Base-by-base conservation (phyloP, 92 coral and sea anemone genomes). In the Hydrozoanthus gracilis region DNA sequence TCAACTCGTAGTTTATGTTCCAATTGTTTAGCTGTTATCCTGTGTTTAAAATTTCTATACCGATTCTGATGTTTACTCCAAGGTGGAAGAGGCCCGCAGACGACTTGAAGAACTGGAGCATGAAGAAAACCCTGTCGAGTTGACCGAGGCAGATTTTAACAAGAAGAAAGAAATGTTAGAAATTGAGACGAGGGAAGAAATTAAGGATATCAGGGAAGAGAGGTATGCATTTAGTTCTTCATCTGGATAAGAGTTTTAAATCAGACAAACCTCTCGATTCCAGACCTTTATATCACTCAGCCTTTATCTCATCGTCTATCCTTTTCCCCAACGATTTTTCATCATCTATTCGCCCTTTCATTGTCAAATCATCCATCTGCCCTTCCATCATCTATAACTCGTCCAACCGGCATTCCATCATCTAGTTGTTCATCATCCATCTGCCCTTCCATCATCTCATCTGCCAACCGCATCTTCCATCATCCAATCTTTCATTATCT, bases 131-230 rank as follows among this genome's bases (percentile, higher is more conserved):
- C 91, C 90, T 7, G 82, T 90, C 5, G 99, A 96, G 83, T 92
- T 96, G 46, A 95, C 96, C 15, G 99, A 95, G 68, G 96, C 95
- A 3, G 99, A 95, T 77, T 96, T 96, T 83, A 88, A 92, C 50
- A 96, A 96, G 92, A 96, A 95, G 93, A 96, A 92, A 87, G 99
- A 96, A 80, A 91, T 95, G 27, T 87, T 96, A 48, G 99, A 96
- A 69, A 88, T 91, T 76, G 99, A 95, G 78, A 95, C 98, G 10
- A 92, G 95, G 44, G 99, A 95, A 58, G 99, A 96, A 73, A 96
- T 96, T 46, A 96, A 95, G 83, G 99, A 96, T 76, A 96, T 96
- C 45, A 90, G 98, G 56, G 99, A 96, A 82, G 99, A 96, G 60
- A 93, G 96, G 60, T 79, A 77, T 11, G 16, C 44, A 75, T 13